Evolutionary conservation across 2,888 invertebrate species (phyloP).

Genomic region (Ferrisia virgata): DNA sequence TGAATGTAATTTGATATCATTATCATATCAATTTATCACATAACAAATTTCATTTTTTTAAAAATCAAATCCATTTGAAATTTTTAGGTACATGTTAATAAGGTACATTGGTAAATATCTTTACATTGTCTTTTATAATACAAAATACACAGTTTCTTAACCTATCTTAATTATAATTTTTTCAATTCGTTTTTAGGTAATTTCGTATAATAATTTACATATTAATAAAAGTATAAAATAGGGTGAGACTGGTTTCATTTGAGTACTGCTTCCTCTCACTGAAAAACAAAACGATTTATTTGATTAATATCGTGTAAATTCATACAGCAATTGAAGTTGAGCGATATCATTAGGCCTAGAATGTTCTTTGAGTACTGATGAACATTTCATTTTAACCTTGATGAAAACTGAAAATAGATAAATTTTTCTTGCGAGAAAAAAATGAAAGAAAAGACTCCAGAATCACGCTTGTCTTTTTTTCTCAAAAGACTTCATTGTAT

Average conservation of each 20-base stretch:
- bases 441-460: too few species aligned
- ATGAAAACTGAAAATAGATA: too few species aligned
- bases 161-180: not conserved
- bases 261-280: conserved; percentile 20
- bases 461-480: too few species aligned
- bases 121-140: not conserved
- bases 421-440: too few species aligned
- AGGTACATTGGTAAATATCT: not conserved
- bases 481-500: too few species aligned
- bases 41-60: not conserved
- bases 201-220: conserved; percentile 16
- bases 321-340: too few species aligned
- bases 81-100: not conserved
- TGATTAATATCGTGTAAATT: not conserved
- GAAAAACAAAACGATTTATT: not conserved
- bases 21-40: not conserved
- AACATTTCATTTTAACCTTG: too few species aligned
- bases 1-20: not conserved
- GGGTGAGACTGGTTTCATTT: not conserved
- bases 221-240: conserved; percentile 1
- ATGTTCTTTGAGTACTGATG: too few species aligned
- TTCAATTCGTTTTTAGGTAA: not conserved
- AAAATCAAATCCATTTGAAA: not conserved
- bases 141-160: not conserved
- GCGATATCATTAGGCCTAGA: not conserved